A percentile compares a stretch with the other conserved stretches of the same genome.
phyloP scores from a whole-genome alignment of 2,888 invertebrate species.

The Patella pellucida region DNA sequence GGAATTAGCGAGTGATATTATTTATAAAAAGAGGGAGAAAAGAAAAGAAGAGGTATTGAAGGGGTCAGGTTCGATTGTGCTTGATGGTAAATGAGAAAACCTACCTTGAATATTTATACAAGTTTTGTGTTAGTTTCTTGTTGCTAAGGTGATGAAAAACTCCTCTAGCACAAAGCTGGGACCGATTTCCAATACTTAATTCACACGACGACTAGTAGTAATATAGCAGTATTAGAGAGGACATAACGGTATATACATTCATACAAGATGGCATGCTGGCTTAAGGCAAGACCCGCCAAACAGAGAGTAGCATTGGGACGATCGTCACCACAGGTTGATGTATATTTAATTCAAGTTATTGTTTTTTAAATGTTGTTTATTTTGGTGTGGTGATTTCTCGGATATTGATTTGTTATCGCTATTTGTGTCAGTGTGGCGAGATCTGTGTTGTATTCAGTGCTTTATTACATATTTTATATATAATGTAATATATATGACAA shows the following conservation, averaged over 20 bases:
- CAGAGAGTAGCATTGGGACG: conserved; percentile 9
- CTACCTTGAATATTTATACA: conserved; percentile 12
- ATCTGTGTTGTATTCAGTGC: no score
- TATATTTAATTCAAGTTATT: no score
- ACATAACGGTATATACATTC: no score
- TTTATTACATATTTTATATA: no score
- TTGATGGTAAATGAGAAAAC: not conserved
- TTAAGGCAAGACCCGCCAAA: not conserved
- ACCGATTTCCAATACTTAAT: conserved; percentile 12
- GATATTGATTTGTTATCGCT: no score
- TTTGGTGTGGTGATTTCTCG: no score
- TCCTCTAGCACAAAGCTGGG: conserved; percentile 5
- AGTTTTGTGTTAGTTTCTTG: conserved; percentile 9
- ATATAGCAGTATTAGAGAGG: no score
- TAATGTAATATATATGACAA: no score
- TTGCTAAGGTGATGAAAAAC: conserved; percentile 10
- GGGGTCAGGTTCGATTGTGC: not conserved
- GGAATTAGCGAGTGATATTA: not conserved
- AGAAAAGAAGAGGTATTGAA: not conserved
- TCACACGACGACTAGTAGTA: not conserved
- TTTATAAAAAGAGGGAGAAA: conserved; percentile 7
- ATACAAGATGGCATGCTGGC: conserved; percentile 4
- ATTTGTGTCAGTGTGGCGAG: no score
- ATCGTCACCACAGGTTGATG: not conserved
- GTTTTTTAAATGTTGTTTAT: no score